A percentile compares a stretch with the other conserved stretches of the same genome.
Conservation (phyloP, 2,797 vertebrate genomes). For the Salmo trutta region DNA sequence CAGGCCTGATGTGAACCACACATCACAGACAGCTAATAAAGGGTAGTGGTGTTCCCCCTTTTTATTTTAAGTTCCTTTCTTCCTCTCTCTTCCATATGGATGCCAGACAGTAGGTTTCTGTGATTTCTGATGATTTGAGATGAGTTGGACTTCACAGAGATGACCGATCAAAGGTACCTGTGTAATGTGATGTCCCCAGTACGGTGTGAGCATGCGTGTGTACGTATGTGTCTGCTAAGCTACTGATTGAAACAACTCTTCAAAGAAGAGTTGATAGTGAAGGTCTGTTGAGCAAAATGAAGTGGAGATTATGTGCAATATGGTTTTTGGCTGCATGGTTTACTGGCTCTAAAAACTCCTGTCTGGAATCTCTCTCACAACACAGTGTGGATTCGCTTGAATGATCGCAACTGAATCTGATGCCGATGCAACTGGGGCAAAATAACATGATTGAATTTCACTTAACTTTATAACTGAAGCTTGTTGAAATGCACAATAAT, state of each 20-base stretch:
- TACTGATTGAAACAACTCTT: not conserved
- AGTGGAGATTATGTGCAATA: not conserved
- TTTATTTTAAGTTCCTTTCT: not conserved
- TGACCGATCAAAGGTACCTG: not conserved
- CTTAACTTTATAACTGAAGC: not conserved
- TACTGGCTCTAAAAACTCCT: not conserved
- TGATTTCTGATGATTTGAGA: constrained; percentile 32
- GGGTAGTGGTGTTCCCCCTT: constrained; percentile 10
- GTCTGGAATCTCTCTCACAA: not conserved
- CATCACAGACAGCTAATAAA: constrained; percentile 17
- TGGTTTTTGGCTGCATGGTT: constrained; percentile 11
- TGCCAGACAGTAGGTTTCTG: constrained; percentile 1
- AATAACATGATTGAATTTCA: not conserved
- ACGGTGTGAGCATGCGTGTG: not conserved
- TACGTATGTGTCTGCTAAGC: not conserved
- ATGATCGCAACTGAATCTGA: not conserved
- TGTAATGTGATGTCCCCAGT: not conserved
- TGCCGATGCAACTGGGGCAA: not conserved
- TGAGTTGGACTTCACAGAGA: constrained; percentile 17
- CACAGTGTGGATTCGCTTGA: not conserved
- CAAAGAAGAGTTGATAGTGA: not conserved
- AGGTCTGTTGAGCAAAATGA: constrained; percentile 8
- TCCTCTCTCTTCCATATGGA: constrained; percentile 19
- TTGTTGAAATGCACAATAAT: not conserved
- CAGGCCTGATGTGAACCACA: constrained; percentile 19